Percentiles rank a stretch among this genome's conserved stretches.
phyloP scores from a whole-genome alignment of 2,113 vertebrate species.

The Thinocorus orbignyianus region DNA sequence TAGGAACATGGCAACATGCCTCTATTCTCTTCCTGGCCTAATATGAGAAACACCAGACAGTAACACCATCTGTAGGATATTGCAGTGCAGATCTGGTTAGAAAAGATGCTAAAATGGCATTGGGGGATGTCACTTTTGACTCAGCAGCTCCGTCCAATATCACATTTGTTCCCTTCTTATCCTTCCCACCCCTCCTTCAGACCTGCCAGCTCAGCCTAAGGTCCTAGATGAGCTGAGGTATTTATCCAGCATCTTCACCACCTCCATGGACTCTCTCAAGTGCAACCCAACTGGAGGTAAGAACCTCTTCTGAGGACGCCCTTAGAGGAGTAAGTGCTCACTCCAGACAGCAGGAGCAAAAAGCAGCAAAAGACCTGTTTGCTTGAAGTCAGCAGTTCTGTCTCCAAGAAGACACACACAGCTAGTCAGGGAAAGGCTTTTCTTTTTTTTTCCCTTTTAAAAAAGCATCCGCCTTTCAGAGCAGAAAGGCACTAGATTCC shows the following conservation, averaged over 20 bases:
- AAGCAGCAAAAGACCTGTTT: neutral
- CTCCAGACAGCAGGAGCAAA: neutral
- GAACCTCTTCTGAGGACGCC: neutral
- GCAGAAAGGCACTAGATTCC: neutral
- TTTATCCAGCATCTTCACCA: neutral
- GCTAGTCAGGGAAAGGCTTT: neutral
- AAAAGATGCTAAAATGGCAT: neutral
- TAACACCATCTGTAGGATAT: neutral
- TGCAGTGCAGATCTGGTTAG: neutral
- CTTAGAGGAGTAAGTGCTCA: neutral
- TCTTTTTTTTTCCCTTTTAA: neutral
- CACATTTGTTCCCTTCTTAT: neutral
- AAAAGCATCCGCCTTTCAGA: neutral
- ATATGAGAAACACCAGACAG: neutral
- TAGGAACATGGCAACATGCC: fast-evolving
- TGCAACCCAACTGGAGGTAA: neutral
- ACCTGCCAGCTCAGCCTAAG: neutral
- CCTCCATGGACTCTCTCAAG: neutral
- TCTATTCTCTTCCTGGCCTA: neutral
- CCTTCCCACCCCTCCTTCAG: neutral
- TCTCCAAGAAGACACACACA: neutral
- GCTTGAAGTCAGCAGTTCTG: constrained; percentile 19
- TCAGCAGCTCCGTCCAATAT: neutral
- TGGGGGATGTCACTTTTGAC: neutral
- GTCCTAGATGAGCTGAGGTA: neutral